phyloP scores from a whole-genome alignment of 2,797 vertebrate genomes.

The Crax fasciolata region DNA sequence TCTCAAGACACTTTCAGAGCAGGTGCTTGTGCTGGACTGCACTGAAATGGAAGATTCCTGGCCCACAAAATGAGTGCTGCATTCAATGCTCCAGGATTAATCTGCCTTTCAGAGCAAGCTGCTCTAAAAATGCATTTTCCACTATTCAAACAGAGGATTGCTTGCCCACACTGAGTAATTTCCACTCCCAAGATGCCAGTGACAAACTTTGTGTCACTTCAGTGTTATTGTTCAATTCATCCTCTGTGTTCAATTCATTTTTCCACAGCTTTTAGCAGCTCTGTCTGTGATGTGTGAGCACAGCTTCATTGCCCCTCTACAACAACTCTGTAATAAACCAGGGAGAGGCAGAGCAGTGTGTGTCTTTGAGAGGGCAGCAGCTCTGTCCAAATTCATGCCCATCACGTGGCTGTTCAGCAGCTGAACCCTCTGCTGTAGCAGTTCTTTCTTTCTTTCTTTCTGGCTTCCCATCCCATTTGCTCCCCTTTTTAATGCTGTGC shows the following conservation, averaged over 20 bases:
- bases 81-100: not conserved
- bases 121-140: not conserved
- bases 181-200: not conserved
- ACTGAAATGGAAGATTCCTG: not conserved
- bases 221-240: not conserved
- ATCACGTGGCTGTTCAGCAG: not conserved
- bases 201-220: not conserved
- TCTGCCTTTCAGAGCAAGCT: not conserved
- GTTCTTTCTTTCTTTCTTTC: not conserved
- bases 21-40: not conserved
- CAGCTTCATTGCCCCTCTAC: not conserved
- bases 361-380: not conserved
- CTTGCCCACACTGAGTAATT: not conserved
- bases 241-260: not conserved
- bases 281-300: not conserved
- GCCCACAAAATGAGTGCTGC: not conserved
- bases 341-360: not conserved
- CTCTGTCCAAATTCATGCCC: conserved; percentile 1
- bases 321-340: not conserved
- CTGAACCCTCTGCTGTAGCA: not conserved
- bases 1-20: not conserved
- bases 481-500: conserved; percentile 38
- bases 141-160: not conserved
- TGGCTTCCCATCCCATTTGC: conserved; percentile 47
- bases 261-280: conserved; percentile 19